phyloP scores from a whole-genome alignment of 2,113 vertebrate species.

The Calypte anna region DNA sequence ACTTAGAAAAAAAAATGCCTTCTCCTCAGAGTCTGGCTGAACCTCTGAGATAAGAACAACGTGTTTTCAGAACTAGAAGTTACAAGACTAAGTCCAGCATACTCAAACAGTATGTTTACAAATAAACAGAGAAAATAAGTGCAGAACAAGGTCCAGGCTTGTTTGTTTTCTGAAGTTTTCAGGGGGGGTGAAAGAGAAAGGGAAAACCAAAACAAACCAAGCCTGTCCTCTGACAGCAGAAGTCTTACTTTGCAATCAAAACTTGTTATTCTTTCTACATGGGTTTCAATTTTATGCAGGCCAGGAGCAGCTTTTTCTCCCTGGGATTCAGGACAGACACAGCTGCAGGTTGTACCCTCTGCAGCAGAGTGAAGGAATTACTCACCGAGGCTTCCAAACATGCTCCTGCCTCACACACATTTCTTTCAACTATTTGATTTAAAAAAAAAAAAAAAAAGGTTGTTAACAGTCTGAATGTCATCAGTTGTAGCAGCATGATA shows the following conservation, averaged over 20 bases:
- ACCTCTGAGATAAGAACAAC: constrained; percentile 10
- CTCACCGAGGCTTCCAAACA: neutral
- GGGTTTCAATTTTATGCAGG: neutral
- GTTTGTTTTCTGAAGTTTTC: neutral
- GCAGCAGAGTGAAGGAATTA: neutral
- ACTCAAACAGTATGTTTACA: neutral
- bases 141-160: neutral
- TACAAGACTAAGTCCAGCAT: neutral
- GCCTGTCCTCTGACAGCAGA: neutral
- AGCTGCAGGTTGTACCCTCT: neutral
- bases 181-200: no score
- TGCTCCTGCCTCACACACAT: neutral
- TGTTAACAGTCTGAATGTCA: neutral
- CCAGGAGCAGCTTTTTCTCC: neutral
- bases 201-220: neutral
- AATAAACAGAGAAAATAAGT: neutral
- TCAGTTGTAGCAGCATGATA: neutral
- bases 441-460: neutral
- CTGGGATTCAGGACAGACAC: neutral
- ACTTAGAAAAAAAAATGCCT: neutral
- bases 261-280: neutral
- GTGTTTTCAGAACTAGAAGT: neutral
- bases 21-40: constrained; percentile 40
- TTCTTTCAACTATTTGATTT: neutral
- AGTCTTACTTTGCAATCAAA: neutral